phyloP scores from a whole-genome alignment of 1,140 invertebrate genomes.

The Caerostris darwini region DNA sequence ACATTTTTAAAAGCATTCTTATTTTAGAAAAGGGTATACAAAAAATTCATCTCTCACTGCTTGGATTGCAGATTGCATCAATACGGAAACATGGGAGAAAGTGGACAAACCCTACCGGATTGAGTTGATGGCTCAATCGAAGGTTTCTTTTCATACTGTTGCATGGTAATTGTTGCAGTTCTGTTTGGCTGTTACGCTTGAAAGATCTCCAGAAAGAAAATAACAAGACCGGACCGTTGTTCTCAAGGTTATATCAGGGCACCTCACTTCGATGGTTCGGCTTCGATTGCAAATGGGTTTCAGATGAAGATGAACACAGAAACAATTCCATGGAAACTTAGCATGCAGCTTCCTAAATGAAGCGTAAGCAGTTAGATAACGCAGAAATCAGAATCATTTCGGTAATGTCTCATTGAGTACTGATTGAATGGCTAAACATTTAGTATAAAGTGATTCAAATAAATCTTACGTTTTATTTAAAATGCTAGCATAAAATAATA shows the following conservation, averaged over 20 bases:
- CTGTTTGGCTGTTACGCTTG: not conserved
- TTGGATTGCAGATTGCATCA: not conserved
- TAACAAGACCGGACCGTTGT: not conserved
- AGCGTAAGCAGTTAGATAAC: not conserved
- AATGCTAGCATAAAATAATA: too few relatives aligned
- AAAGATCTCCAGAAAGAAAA: not conserved
- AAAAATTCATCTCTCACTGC: too few relatives aligned
- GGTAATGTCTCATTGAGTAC: not conserved
- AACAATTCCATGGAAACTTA: not conserved
- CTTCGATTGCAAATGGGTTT: not conserved
- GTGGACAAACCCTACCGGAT: too few relatives aligned
- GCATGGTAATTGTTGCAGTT: not conserved
- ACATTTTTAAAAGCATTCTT: too few relatives aligned
- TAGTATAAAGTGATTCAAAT: too few relatives aligned
- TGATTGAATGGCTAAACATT: too few relatives aligned
- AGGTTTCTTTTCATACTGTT: too few relatives aligned
- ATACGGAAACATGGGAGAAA: not conserved
- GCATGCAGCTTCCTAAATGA: not conserved
- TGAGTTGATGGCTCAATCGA: too few relatives aligned
- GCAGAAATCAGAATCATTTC: not conserved
- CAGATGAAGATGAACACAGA: not conserved
- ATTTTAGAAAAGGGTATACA: too few relatives aligned
- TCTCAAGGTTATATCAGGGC: not conserved
- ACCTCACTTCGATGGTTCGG: not conserved
- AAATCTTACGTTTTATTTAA: too few relatives aligned